A percentile compares a stretch with the other conserved stretches of the same genome.
Conservation (phyloP, 2,113 vertebrate species). For the Pao palembangensis region DNA sequence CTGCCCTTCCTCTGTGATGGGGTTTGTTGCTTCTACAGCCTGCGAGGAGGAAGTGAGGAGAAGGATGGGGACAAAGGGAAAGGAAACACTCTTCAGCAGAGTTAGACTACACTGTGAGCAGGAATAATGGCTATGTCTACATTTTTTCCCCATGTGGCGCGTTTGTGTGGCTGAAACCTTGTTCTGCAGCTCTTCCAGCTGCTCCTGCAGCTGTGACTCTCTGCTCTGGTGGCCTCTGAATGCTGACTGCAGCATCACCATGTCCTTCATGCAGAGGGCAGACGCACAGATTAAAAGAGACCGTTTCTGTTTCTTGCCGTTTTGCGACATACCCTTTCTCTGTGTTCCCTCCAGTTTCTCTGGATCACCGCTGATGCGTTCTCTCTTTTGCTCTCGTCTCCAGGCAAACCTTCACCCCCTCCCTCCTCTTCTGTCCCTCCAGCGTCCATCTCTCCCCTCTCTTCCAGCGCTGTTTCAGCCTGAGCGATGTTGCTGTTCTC, state of each 20-base stretch:
- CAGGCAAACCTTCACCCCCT: not conserved
- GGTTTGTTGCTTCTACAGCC: slow-evolving; percentile 36
- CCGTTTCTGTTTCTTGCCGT: not conserved
- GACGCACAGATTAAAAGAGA: slow-evolving; percentile 4
- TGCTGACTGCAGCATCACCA: slow-evolving; percentile 76
- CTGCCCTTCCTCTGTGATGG: slow-evolving; percentile 22
- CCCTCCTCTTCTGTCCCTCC: slow-evolving; percentile 2
- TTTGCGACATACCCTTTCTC: slow-evolving; percentile 69
- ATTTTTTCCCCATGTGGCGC: not conserved
- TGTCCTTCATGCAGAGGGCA: slow-evolving; percentile 62
- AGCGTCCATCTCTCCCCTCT: slow-evolving; percentile 6
- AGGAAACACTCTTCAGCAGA: not conserved
- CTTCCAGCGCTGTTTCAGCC: slow-evolving; percentile 5
- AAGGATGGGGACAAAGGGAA: not conserved
- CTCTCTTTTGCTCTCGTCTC: slow-evolving; percentile 22
- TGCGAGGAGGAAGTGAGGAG: slow-evolving; percentile 35
- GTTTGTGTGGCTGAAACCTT: slow-evolving; percentile 43
- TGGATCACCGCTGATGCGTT: slow-evolving; percentile 78
- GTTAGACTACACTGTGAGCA: not conserved
- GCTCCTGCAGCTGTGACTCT: slow-evolving; percentile 59
- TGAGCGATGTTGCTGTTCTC: not conserved
- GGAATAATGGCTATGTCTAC: not conserved
- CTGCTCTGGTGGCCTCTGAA: slow-evolving; percentile 79
- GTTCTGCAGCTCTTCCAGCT: slow-evolving; percentile 23
- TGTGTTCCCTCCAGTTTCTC: slow-evolving; percentile 74